Base-by-base conservation (phyloP, 2,797 vertebrate genomes). In the Carcharodon carcharias region DNA sequence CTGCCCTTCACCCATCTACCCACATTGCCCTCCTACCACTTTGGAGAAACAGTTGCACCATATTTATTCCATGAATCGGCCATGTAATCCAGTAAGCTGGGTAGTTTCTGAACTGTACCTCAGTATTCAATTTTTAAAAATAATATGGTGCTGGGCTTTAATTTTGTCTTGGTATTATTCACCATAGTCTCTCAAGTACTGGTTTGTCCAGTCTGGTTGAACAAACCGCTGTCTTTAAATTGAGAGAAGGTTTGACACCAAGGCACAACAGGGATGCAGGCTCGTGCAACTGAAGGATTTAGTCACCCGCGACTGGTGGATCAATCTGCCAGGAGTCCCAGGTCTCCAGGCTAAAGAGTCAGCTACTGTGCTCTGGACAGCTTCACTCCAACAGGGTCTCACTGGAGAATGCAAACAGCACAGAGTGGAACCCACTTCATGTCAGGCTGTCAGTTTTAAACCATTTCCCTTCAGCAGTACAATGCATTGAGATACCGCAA, bases 391-490 rank as follows among this genome's bases (percentile, higher is more conserved):
- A 45, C 92, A 94, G 61, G 23, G 7, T 67, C 61, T 67, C 91
- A 65, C 91, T 94, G 56, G 35, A 92, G 89, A 92, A 63, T 63
- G 89, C 35, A 9, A 92, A 35, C 91, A 40, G 56, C n/a, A 12
- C 16, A 35, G 35, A n/a, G 8, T 65, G 92, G 63, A 94, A 45
- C 1, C 18, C 35, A 7, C 88, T 69, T 94, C 61, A 65, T 67
- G n/a, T 94, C 92, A 94, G 58, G n/a, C 21, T 94, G 92, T 94
- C 63, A 94, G n/a, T 45, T 94, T 67, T 65, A 50, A 94, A 69
- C 65, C n/a, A 2, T 91, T 89, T 61, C 56, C 31, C 58, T 4
- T 61, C 88, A 61, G 23, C 28, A n/a, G 56, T 58, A 35, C 31
- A 56, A 61, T 58, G 11, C 14, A 14, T n/a, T 61, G 54, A 61